Evolutionary conservation across 2,113 vertebrate species (phyloP), one percentile per base, ranked within the genome.

Genomic region (Oryzias woworae): DNA sequence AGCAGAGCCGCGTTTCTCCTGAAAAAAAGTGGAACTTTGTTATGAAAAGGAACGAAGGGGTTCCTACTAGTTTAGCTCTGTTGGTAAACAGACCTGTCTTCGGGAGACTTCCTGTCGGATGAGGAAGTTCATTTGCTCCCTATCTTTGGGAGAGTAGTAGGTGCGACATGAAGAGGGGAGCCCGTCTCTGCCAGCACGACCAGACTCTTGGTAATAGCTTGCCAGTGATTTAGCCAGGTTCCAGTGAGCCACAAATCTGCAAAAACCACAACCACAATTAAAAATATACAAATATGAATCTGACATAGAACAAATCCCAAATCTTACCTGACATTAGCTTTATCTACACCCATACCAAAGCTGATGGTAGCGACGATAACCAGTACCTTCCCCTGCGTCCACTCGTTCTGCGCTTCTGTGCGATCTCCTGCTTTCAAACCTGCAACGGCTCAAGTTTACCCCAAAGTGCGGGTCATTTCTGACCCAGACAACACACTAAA

Each of bases 291-390:
- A 15, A 36, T 2, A 5, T 26, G 1, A n/a, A 14, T 2, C 7
- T 4, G 1, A 47, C 2, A 7, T n/a, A n/a, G 2, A 17, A 1
- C 12, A 26, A 49, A 8, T 3, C 24, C 22, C 8, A 18, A 0
- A 45, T 31, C 17, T 88, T 48, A 98, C 97, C 97, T 96, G 83
- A 99, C 97, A 0, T 95, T 96, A 26, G 96, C 93, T 85, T 99
- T 99, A 91, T 99, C 97, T 53, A 99, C 94, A 56, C 97, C 97
- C 97, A 99, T 99, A 28, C 97, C 97, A 75, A 99, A 99, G 85
- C 97, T 99, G 84, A 99, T 95, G 46, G 97, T 99, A 56, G 97
- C 97, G 36, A 97, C 96, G 71, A 99, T 99, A 4, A 99, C 93
- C 50, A 93, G 89, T 51, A 98, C 92, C 64, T 92, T 95, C 53